Evolutionary conservation across 2,888 invertebrate species (phyloP).

Genomic region (Bellardia bayeri): DNA sequence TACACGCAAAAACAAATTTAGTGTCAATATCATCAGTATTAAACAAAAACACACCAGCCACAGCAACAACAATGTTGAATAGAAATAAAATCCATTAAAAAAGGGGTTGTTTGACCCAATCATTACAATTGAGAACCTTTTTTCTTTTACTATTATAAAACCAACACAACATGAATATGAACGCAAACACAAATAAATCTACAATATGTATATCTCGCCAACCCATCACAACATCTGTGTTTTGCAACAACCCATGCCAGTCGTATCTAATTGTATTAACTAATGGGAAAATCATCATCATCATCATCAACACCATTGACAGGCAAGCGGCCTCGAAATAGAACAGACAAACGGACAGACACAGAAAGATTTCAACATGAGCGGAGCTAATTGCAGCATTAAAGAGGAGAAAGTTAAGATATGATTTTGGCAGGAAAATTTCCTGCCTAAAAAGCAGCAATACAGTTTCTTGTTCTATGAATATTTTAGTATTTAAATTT

Average conservation of each 20-base stretch:
- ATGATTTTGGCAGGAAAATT: too few species aligned
- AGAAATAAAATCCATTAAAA: constrained; percentile 55
- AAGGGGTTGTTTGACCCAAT: constrained; percentile 72
- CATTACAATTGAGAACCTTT: constrained; percentile 56
- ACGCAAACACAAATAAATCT: constrained; percentile 40
- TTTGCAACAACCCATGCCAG: background rate
- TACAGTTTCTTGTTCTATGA: too few species aligned
- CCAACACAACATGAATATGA: constrained; percentile 24
- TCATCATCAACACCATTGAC: constrained; percentile 49
- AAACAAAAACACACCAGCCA: constrained; percentile 12
- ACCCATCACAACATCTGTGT: constrained; percentile 9
- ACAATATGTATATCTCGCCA: constrained; percentile 10
- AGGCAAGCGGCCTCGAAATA: constrained; percentile 4
- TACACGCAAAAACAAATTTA: constrained; percentile 42
- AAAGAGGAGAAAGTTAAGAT: too few species aligned
- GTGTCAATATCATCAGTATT: constrained; percentile 64
- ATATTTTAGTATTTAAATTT: too few species aligned
- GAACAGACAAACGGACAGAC: background rate
- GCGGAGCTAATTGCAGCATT: background rate
- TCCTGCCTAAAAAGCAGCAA: too few species aligned
- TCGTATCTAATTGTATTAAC: constrained; percentile 72
- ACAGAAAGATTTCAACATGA: background rate
- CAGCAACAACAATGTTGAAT: constrained; percentile 50
- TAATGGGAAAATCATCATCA: constrained; percentile 70
- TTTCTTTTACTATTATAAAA: background rate